Evolutionary conservation across 2,797 vertebrate species (phyloP).

Genomic region (Lutjanus argentimaculatus): DNA sequence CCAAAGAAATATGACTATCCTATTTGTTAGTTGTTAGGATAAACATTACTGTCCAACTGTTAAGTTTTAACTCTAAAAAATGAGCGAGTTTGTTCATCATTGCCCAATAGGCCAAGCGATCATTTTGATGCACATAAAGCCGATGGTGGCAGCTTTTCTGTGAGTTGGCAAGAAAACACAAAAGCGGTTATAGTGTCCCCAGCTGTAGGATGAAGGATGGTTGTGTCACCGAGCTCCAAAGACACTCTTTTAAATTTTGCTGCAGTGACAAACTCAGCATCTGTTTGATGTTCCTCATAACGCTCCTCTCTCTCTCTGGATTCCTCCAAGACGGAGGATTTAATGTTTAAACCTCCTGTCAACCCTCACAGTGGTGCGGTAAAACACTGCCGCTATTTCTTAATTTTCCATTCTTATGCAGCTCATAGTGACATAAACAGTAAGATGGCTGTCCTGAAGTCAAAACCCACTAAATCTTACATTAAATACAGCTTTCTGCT

Average conservation of each 20-base stretch:
- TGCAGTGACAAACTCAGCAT: constrained; percentile 80
- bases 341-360: constrained; percentile 59
- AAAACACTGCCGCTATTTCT: constrained; percentile 51
- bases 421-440: constrained; percentile 36
- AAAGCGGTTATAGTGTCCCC: constrained; percentile 73
- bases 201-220: constrained; percentile 77
- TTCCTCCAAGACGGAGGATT: constrained; percentile 53
- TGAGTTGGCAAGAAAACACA: constrained; percentile 64
- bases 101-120: constrained; percentile 43
- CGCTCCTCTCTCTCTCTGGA: constrained; percentile 19
- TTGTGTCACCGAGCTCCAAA: constrained; percentile 69
- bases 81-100: constrained; percentile 33
- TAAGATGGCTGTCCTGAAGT: constrained; percentile 20
- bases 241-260: constrained; percentile 71
- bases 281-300: constrained; percentile 72
- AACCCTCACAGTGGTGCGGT: constrained; percentile 26
- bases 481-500: constrained; percentile 38
- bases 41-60: constrained; percentile 14
- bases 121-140: constrained; percentile 47
- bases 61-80: constrained; percentile 26
- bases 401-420: constrained; percentile 60
- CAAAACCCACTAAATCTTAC: constrained; percentile 39
- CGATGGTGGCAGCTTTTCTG: constrained; percentile 63
- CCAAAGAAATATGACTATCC: neutral
- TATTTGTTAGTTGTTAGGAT: neutral